These are phyloP conservation scores for Strigamia transsilvanica DNA, from an alignment of 2,888 invertebrate species.

Conservation along the genomic window DNA sequence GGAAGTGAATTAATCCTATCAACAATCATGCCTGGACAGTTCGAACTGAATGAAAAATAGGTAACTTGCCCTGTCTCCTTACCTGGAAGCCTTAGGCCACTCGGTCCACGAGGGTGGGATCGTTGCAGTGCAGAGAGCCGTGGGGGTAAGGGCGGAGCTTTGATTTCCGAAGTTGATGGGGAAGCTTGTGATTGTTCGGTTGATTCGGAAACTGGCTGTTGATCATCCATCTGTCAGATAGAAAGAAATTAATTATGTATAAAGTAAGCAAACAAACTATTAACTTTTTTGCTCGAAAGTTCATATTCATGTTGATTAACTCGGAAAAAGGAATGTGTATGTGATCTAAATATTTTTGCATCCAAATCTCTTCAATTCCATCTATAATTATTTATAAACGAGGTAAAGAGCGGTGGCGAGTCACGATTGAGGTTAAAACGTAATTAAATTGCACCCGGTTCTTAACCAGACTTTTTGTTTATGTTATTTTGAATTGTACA, in stretches of 20 bases:
- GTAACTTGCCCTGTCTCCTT: slow-evolving; percentile 13
- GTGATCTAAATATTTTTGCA: slow-evolving; percentile 18
- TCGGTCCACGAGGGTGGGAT: neutral
- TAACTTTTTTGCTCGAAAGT: neutral
- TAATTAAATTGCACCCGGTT: slow-evolving; percentile 19
- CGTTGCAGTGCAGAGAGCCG: slow-evolving; percentile 40
- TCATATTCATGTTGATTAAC: neutral
- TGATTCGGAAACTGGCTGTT: slow-evolving; percentile 16
- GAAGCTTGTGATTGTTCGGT: neutral
- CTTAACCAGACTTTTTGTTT: neutral
- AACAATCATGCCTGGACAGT: neutral
- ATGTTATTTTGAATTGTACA: neutral
- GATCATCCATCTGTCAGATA: slow-evolving; percentile 33
- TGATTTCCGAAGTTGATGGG: slow-evolving; percentile 21
- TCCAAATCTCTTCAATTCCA: neutral
- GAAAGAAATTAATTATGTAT: neutral
- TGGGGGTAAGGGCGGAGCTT: slow-evolving; percentile 37
- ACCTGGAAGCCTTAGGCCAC: slow-evolving; percentile 26
- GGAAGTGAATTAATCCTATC: neutral
- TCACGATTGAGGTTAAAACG: slow-evolving; percentile 24
- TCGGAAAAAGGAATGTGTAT: slow-evolving; percentile 14
- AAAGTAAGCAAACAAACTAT: neutral
- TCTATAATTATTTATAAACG: slow-evolving; percentile 1
- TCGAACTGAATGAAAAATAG: slow-evolving; percentile 15
- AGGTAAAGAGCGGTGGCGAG: neutral